Conservation (phyloP, 2,888 invertebrate species). For the Leptopterna dolabrata region DNA sequence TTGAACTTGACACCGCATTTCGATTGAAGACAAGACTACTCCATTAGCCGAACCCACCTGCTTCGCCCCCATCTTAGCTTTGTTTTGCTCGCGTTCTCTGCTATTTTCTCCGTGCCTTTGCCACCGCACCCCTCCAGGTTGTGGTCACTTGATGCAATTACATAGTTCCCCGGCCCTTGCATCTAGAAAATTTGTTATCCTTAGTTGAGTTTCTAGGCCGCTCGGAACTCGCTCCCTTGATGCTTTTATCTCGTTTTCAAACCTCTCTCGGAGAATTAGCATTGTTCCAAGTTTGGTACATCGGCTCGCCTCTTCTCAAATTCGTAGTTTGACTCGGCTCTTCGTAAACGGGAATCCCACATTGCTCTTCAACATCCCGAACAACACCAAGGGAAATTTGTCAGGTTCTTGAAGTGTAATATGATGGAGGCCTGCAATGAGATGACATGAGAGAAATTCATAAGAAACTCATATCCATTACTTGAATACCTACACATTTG, state of each 20-base stretch:
- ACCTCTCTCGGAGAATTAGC: constrained; percentile 37
- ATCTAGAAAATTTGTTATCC: constrained; percentile 46
- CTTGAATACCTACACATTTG: too few species aligned
- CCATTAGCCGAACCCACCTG: constrained; percentile 40
- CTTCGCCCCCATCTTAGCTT: neutral
- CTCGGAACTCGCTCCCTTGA: neutral
- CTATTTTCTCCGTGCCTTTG: neutral
- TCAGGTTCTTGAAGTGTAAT: neutral
- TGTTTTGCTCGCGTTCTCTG: neutral
- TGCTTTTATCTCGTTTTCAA: constrained; percentile 41
- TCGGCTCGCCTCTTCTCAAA: too few species aligned
- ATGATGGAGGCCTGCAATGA: too few species aligned
- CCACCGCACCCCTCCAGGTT: neutral
- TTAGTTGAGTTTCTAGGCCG: constrained; percentile 15
- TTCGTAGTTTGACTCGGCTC: too few species aligned
- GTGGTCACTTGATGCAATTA: constrained; percentile 36
- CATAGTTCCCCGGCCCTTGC: neutral
- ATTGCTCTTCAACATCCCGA: too few species aligned
- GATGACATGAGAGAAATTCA: too few species aligned
- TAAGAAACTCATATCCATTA: too few species aligned
- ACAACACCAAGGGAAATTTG: neutral
- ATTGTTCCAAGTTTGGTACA: constrained; percentile 37
- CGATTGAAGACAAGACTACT: constrained; percentile 33
- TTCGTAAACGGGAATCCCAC: too few species aligned
- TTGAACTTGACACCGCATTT: constrained; percentile 37